Evolutionary conservation across 1,140 invertebrate genomes (phyloP), one percentile per base, ranked within the genome.

Genomic region (Lepeophtheirus salmonis): DNA sequence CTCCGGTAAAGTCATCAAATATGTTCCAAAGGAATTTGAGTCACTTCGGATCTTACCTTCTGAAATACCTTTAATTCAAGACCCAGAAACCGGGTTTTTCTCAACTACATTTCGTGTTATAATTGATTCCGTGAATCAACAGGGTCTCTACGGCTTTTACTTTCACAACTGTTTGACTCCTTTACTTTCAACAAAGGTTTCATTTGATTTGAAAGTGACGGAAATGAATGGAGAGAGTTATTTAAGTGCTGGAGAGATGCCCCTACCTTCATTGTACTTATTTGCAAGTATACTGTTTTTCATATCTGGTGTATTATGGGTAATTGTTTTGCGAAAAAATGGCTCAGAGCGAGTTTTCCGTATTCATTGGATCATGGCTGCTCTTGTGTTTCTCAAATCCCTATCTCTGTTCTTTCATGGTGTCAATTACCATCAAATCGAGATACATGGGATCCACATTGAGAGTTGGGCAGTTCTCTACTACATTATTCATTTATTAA

Each of bases 391-490:
- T 67, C 71, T 97, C 4, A 97, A 97, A 70, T 84, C 89, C 0
- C 68, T 96, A 10, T 92, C 91, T 0, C 71, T 97, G 48, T 77
- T 95, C 26, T 96, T 97, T 70, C 94, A 97, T 71, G 89, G 87
- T 56, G 85, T 97, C 18, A 97, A 98, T 72, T 97, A 84, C 70
- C 87, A 97, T 69, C 96, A 91, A 68, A 96, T 97, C 68, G 80
- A 91, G 70, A 82, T 79, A n/a, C 79, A 85, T 66, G 95, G 94
- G 13, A 83, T 88, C 64, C 90, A 96, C 69, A 83, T 95, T 20
- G 89, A 92, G 53, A 85, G 90, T 2, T 97, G 94, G 92, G 94
- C 94, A 12, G 87, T 97, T 64, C 71, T 97, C 0, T 97, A 86
- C 70, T 97, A 97, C 65, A 86, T 97, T 50, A 91, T 89, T 14